Conservation (phyloP, 2,888 invertebrate genomes). For the Aproaerema taeniolella region DNA sequence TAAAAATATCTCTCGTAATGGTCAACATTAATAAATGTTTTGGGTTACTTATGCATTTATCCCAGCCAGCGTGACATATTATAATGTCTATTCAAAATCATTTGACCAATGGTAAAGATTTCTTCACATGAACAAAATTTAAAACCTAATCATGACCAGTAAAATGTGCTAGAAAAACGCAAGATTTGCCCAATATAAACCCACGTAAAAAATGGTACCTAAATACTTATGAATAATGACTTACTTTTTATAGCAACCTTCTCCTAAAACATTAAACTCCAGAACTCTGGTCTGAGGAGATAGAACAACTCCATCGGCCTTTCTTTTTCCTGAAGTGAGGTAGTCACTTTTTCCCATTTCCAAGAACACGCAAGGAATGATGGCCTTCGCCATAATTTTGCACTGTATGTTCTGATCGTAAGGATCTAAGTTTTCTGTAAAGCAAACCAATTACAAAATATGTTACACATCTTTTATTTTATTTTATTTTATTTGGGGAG, state of each 20-base stretch:
- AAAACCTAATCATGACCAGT: no score
- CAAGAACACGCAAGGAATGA: slow-evolving; percentile 83
- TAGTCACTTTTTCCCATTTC: slow-evolving; percentile 82
- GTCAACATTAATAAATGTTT: no score
- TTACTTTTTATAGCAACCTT: slow-evolving; percentile 75
- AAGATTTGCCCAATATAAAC: no score
- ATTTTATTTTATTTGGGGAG: not conserved
- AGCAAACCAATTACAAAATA: not conserved
- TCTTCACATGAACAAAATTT: no score
- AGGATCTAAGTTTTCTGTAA: slow-evolving; percentile 69
- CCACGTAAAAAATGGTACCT: no score
- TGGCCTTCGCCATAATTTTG: slow-evolving; percentile 74
- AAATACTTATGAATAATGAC: no score
- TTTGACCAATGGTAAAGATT: no score
- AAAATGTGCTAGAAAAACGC: no score
- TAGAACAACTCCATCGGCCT: slow-evolving; percentile 53
- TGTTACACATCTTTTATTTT: not conserved
- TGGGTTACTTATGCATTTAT: no score
- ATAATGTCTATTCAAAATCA: no score
- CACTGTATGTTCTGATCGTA: slow-evolving; percentile 74
- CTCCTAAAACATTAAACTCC: slow-evolving; percentile 81
- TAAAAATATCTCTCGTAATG: no score
- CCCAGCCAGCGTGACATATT: no score
- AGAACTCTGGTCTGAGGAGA: slow-evolving; percentile 73
- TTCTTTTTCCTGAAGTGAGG: slow-evolving; percentile 65